Evolutionary conservation across 2,888 invertebrate species (phyloP).

Genomic region (Limnephilus auricula): DNA sequence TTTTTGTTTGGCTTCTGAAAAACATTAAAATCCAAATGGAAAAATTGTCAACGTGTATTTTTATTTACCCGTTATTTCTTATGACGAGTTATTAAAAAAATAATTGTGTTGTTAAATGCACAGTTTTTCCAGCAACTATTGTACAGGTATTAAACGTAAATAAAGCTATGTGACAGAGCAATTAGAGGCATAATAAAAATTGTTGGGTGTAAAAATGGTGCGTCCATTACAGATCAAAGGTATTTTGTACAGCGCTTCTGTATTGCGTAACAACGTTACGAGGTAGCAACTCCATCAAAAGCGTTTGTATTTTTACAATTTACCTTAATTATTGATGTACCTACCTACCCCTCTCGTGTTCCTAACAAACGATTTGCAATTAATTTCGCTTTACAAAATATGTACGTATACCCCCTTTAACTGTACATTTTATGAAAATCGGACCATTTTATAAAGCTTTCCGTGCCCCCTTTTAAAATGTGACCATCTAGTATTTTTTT

Average conservation of each 20-base stretch:
- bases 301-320: background rate
- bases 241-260: background rate
- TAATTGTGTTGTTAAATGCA: background rate
- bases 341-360: constrained; percentile 31
- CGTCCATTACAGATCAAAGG: background rate
- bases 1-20: background rate
- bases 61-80: background rate
- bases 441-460: constrained; percentile 26
- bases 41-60: no score
- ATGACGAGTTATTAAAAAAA: background rate
- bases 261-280: background rate
- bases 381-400: constrained; percentile 34
- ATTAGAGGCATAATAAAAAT: background rate
- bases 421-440: constrained; percentile 17
- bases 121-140: background rate
- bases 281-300: background rate
- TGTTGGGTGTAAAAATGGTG: background rate
- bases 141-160: background rate
- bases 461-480: constrained; percentile 23
- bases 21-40: background rate
- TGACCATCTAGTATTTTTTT: no score
- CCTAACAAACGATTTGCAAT: constrained; percentile 22
- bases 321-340: constrained; percentile 1
- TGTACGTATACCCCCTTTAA: no score
- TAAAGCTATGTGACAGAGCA: background rate